Base-by-base conservation (phyloP, 2,797 vertebrate genomes). In the Moxostoma hubbsi region DNA sequence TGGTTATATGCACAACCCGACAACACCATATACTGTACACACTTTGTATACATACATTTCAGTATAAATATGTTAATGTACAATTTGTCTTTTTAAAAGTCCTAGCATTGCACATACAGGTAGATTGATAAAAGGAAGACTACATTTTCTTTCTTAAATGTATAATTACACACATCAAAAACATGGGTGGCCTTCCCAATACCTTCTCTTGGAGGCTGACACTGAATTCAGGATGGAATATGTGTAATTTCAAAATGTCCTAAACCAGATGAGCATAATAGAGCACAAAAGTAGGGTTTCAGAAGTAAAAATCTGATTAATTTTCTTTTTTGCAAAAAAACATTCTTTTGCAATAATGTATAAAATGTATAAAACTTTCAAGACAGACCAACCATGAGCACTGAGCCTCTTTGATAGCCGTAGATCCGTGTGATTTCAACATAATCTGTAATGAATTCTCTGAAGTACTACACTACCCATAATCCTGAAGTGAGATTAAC, bases 31-130 rank as follows among this genome's bases (percentile, higher is more conserved):
- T 73, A 36, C 4, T 36, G 36, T 36, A 12, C n/a, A 68, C 75
- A 53, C 16, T 16, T 45, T 61, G 49, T 12, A 67, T 74, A 85
- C 59, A 75, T 11, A 54, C n/a, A 73, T 70, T 61, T 81, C 66
- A 58, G 68, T 59, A 78, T 75, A 83, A 79, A 81, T 83, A 83
- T 79, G 76, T 81, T 83, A 79, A 81, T 83, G 74, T 59, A 69
- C 58, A 77, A 10, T 16, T 74, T 77, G 11, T 50, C 76, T 79
- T 62, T 66, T 68, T 57, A 36, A 73, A 66, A 69, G 46, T 10
- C 45, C 9, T 6, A 64, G 50, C 24, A 24, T 18, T 70, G 50
- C 58, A 64, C 47, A 46, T 53, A 3, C 55, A 77, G 59, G 24
- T 12, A 53, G 9, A 75, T 8, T 24, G 43, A 66, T 66, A 57